phyloP scores from a whole-genome alignment of 2,888 invertebrate genomes.

The Zygogramma bicolorata region DNA sequence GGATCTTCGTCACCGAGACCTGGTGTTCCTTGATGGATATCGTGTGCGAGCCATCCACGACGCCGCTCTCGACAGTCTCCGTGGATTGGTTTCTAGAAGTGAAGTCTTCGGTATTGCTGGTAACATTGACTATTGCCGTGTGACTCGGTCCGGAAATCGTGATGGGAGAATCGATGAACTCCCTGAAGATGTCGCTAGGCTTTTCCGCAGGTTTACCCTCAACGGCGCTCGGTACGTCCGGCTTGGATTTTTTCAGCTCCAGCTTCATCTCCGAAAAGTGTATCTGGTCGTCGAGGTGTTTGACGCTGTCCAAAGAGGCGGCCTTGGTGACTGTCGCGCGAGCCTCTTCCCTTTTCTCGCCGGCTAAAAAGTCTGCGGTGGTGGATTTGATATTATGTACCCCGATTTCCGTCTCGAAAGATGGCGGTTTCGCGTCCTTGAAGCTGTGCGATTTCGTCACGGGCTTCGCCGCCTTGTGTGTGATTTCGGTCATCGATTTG shows the following conservation, averaged over 20 bases:
- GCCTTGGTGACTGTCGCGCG: slow-evolving; percentile 57
- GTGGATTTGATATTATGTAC: slow-evolving; percentile 11
- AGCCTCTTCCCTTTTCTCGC: slow-evolving; percentile 37
- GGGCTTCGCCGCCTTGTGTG: slow-evolving; percentile 65
- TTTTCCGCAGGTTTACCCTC: slow-evolving; percentile 34
- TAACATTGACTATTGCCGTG: slow-evolving; percentile 59
- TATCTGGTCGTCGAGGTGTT: slow-evolving; percentile 68
- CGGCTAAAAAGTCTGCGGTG: slow-evolving; percentile 35
- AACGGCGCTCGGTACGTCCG: neutral
- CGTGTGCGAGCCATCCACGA: slow-evolving; percentile 50
- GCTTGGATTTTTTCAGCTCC: slow-evolving; percentile 30
- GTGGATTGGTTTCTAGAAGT: slow-evolving; percentile 25
- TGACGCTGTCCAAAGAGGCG: slow-evolving; percentile 72
- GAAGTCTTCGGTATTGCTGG: slow-evolving; percentile 47
- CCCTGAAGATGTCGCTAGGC: slow-evolving; percentile 17
- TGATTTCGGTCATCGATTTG: slow-evolving; percentile 62
- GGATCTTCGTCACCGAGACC: slow-evolving; percentile 71
- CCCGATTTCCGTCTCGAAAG: slow-evolving; percentile 31
- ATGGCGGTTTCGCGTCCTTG: slow-evolving; percentile 68
- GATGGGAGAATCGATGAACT: slow-evolving; percentile 43
- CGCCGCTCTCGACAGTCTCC: slow-evolving; percentile 35
- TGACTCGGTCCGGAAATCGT: slow-evolving; percentile 62
- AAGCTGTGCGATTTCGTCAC: slow-evolving; percentile 82
- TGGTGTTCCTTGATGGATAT: slow-evolving; percentile 61
- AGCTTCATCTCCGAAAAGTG: slow-evolving; percentile 39